Conservation (phyloP, 1,140 invertebrate genomes). For the Calliopsis andreniformis region DNA sequence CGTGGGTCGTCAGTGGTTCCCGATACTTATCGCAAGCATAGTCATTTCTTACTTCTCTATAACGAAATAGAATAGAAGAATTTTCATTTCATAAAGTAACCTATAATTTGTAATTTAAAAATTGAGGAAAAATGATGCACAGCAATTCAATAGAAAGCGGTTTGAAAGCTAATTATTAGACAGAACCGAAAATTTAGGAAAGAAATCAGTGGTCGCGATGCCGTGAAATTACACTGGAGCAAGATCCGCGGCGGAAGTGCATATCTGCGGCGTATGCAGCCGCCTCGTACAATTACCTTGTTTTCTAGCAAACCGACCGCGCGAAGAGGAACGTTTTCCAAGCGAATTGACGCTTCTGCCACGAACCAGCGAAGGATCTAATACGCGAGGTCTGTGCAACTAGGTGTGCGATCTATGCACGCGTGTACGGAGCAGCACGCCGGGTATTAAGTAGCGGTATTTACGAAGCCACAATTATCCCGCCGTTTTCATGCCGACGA, state of each 20-base stretch:
- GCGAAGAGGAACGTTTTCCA: slow-evolving; percentile 56
- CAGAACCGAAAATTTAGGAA: slow-evolving; percentile 16
- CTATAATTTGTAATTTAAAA: too few species aligned
- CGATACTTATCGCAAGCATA: too few species aligned
- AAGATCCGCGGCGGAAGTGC: slow-evolving; percentile 57
- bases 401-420: slow-evolving; percentile 37
- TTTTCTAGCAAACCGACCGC: slow-evolving; percentile 48
- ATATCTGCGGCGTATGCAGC: slow-evolving; percentile 52
- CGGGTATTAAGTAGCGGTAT: slow-evolving; percentile 71
- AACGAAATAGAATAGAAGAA: too few species aligned
- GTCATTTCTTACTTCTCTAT: too few species aligned
- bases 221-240: slow-evolving; percentile 56
- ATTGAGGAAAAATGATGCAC: too few species aligned
- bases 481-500: slow-evolving; percentile 64
- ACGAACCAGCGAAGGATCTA: slow-evolving; percentile 52
- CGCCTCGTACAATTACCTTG: slow-evolving; percentile 62
- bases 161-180: neutral
- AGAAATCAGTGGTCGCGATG: slow-evolving; percentile 47
- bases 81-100: too few species aligned
- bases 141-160: neutral
- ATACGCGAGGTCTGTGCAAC: slow-evolving; percentile 47
- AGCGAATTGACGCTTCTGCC: slow-evolving; percentile 58
- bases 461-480: slow-evolving; percentile 71
- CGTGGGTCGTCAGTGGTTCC: too few species aligned
- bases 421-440: slow-evolving; percentile 44